These are phyloP conservation scores for Eulemur rubriventer DNA, from an alignment of 2,797 vertebrate species.

Conservation along the genomic window DNA sequence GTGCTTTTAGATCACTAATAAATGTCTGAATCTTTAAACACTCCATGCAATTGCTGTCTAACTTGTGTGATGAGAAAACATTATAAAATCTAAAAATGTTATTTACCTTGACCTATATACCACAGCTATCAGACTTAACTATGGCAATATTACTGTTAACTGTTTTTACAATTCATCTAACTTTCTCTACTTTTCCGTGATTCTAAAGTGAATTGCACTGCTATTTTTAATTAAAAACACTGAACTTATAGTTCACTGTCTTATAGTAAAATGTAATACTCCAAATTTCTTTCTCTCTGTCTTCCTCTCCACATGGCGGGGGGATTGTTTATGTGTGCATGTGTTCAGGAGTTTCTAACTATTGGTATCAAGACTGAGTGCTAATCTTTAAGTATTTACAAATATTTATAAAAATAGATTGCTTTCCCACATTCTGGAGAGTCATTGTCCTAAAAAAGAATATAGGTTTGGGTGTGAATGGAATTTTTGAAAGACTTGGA, in stretches of 20 bases:
- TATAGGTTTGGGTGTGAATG: neutral
- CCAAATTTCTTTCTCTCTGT: neutral
- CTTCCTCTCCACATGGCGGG: neutral
- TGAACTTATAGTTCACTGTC: neutral
- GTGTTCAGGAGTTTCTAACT: neutral
- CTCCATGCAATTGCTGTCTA: neutral
- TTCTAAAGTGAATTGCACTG: neutral
- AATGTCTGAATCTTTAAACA: neutral
- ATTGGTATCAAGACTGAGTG: neutral
- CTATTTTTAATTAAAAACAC: neutral
- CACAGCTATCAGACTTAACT: neutral
- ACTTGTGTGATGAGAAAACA: neutral
- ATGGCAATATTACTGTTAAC: neutral
- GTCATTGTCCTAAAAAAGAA: neutral
- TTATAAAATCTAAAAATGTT: neutral
- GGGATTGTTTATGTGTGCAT: neutral
- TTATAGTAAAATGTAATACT: neutral
- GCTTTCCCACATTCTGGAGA: neutral
- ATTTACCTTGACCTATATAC: neutral
- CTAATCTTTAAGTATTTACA: neutral
- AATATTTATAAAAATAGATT: neutral
- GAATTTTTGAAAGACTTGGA: conserved; percentile 21
- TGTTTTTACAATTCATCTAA: neutral
- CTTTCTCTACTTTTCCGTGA: neutral
- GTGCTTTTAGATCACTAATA: neutral